These are phyloP conservation scores for Pristionchus fissidentatus DNA, from an alignment of 2,888 invertebrate genomes.

Conservation along the genomic window DNA sequence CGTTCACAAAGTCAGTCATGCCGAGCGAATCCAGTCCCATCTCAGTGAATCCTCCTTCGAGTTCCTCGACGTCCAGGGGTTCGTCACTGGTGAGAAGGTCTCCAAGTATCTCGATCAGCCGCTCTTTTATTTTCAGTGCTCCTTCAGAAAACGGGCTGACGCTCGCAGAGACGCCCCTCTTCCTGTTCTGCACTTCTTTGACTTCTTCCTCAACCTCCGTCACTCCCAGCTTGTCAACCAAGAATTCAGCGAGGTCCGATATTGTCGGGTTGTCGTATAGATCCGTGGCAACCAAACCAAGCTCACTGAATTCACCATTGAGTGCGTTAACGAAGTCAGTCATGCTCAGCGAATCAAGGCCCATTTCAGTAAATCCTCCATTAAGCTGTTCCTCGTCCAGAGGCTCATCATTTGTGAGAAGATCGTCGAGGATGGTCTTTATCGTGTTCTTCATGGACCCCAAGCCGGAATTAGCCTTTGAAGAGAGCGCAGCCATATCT, in stretches of 20 bases:
- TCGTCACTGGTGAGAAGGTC: constrained; percentile 37
- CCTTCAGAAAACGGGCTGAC: not conserved
- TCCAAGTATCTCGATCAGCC: constrained; percentile 15
- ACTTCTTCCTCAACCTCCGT: not conserved
- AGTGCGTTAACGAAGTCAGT: constrained; percentile 68
- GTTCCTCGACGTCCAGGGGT: constrained; percentile 40
- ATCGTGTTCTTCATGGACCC: not conserved
- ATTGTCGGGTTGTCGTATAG: constrained; percentile 59
- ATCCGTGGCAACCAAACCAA: constrained; percentile 59
- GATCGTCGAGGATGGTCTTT: constrained; percentile 22
- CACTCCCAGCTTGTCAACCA: constrained; percentile 2
- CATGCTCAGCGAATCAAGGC: constrained; percentile 70
- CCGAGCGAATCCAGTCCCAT: constrained; percentile 71
- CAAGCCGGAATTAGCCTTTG: not conserved
- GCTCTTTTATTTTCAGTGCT: not conserved
- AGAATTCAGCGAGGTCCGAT: not conserved
- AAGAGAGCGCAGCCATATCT: not conserved
- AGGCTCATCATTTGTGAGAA: constrained; percentile 43
- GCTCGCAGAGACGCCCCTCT: not conserved
- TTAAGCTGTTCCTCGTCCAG: constrained; percentile 28
- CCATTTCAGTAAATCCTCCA: constrained; percentile 67
- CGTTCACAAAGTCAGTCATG: constrained; percentile 68
- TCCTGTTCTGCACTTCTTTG: not conserved
- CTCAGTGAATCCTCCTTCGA: constrained; percentile 61
- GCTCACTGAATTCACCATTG: constrained; percentile 57